Evolutionary conservation across 2,888 invertebrate genomes (phyloP), one percentile per base, ranked within the genome.

Genomic region (Dasypogon diadema): DNA sequence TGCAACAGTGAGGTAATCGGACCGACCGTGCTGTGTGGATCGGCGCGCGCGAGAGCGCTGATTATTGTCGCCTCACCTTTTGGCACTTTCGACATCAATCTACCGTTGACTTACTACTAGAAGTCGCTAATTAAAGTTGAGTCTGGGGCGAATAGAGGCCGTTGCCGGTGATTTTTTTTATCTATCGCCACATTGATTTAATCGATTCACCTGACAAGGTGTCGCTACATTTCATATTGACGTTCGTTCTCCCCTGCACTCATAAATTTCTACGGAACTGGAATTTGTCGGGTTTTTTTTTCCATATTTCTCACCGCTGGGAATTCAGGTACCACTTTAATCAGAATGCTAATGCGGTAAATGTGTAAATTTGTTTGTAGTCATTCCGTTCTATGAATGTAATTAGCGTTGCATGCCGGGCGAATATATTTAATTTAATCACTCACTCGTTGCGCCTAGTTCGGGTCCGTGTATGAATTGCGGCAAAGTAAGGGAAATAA

Each of bases 1-100:
- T 37, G 60, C 60, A 60, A 60, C n/a, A 37, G 37, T 60, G 60
- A 60, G 60, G 60, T 60, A 60, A 60, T 21, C 60, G 60, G 60
- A 37, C 16, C 37, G 60, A 21, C 21, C 37, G 60, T 42, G 16
- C 2, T 16, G 18, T 37, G 18, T 18, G 8, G 37, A 16, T 42
- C 16, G 21, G 16, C 24, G 18, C 60, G 37, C 16, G 8, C 14
- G 60, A 60, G 60, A 18, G 51, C 16, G 51, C 51, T n/a, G 37
- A 60, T 60, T 30, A 37, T 21, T 37, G 18, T 12, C 16, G 37
- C 18, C 60, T 34, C 18, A 60, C 60, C 37, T 60, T 60, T 37
- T 60, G 18, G 60, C 60, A 34, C 34, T 37, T 60, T 60, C 60
- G 21, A 60, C 18, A 18, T 18, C 2, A 16, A 60, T 37, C n/a